Percentiles rank a stretch among this genome's conserved stretches.
These are phyloP conservation scores for Petrocephalus zakoni DNA, from an alignment of 2,113 vertebrate genomes.

Conservation along the genomic window DNA sequence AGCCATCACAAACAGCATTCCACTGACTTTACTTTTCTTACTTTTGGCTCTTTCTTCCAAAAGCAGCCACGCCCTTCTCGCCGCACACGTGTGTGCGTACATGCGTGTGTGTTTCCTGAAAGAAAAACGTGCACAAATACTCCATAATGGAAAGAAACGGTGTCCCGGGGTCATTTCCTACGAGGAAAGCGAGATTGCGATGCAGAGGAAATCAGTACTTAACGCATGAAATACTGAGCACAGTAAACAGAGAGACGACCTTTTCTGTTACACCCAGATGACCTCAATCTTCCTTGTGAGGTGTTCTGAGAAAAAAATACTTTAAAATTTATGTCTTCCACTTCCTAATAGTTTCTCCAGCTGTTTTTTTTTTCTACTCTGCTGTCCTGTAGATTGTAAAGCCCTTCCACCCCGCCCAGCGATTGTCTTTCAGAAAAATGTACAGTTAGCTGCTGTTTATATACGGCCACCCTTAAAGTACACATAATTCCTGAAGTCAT, in stretches of 20 bases:
- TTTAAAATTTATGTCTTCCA: slow-evolving; percentile 71
- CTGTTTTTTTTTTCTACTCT: slow-evolving; percentile 55
- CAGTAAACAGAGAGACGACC: slow-evolving; percentile 65
- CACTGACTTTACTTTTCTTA: background rate
- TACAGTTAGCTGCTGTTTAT: slow-evolving; percentile 49
- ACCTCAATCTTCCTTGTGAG: slow-evolving; percentile 72
- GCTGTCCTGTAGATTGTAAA: slow-evolving; percentile 55
- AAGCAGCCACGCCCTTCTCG: background rate
- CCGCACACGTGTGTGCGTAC: slow-evolving; percentile 3
- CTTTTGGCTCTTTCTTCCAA: background rate
- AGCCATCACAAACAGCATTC: background rate
- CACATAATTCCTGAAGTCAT: slow-evolving; percentile 73
- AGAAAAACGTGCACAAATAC: slow-evolving; percentile 54
- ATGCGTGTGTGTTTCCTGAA: background rate
- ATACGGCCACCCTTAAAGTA: slow-evolving; percentile 41
- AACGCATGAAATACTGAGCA: slow-evolving; percentile 67
- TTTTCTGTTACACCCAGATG: slow-evolving; percentile 67
- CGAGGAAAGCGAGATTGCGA: slow-evolving; percentile 57
- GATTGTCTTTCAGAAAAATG: slow-evolving; percentile 64
- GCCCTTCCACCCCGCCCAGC: slow-evolving; percentile 54
- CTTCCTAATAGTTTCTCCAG: slow-evolving; percentile 75
- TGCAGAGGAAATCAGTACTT: slow-evolving; percentile 73
- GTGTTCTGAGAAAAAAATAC: slow-evolving; percentile 58
- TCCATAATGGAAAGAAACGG: slow-evolving; percentile 59
- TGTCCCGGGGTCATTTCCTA: slow-evolving; percentile 65